Base-by-base conservation (phyloP, 2,888 invertebrate genomes). In the Allolobophora icterica region DNA sequence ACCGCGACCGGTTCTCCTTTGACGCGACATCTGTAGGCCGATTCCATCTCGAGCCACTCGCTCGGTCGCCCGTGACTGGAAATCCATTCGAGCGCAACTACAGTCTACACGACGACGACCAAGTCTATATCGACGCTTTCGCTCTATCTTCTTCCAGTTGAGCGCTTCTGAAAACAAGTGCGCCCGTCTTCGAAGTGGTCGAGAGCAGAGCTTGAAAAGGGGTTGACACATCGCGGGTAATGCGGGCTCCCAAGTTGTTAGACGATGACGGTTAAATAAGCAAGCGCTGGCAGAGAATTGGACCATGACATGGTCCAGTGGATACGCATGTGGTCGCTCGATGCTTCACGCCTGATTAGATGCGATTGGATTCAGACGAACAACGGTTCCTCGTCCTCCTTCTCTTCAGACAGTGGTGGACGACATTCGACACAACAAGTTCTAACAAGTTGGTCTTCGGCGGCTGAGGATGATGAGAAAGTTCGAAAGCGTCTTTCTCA, bases 71-170 rank as follows among this genome's bases (percentile, higher is more conserved):
- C n/a, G 71, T n/a, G 71, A 30, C 71, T 71, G 71, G 71, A 71
- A 71, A 71, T 71, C 71, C 71, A 71, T 71, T 71, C 71, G 71
- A 71, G 71, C 71, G 71, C 71, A 71, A 71, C 71, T n/a, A 71
- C n/a, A 8, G 71, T 71, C 71, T 11, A 71, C 71, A 71, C n/a
- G 71, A 71, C 21, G 52, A 52, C 30, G 71, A 71, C 71, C 30
- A 71, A 71, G 71, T 71, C 71, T 71, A 11, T 71, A 71, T 71
- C 71, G 71, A 71, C 71, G 71, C 71, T 71, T 71, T 71, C 71
- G 71, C 71, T 71, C 71, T 71, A n/a, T 71, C 71, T 71, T 71
- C 71, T 71, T 71, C 71, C 71, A 71, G 71, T 71, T 71, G 71
- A 71, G 8, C 71, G 71, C 71, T 71, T 71, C 71, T 71, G 71